Base-by-base conservation (phyloP, 2,113 vertebrate genomes). In the Donacobius atricapilla region DNA sequence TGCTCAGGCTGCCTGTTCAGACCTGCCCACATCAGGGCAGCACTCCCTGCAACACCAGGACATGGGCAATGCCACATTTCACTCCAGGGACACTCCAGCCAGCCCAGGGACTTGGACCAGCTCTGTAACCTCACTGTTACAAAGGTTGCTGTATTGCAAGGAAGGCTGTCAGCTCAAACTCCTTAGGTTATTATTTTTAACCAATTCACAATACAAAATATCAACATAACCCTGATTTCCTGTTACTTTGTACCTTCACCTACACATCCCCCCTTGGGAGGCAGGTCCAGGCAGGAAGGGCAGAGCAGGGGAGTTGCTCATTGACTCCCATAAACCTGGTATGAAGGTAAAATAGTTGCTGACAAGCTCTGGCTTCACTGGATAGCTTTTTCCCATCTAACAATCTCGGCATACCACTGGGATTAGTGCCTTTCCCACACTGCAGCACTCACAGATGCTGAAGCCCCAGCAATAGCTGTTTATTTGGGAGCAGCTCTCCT, bases 221-320 rank as follows among this genome's bases (percentile, higher is more conserved):
- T 20, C 28, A 0, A 35, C 23, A 7, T 2, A 48, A 73, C 12
- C n/a, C 50, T 24, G 33, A 78, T 77, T 95, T 95, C 92, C 91
- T 96, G 72, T 73, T 50, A 94, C 94, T 95, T 93, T 95, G 95
- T 60, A 94, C 94, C 89, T 92, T 93, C 80, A 89, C 70, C 64
- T 61, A 63, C 77, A 45, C 44, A 5, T 54, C 13, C 11, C 21
- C 21, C 9, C 28, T 89, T 9, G 1, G 24, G 2, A 60, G 66
- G n/a, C 83, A 69, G 54, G 54, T n/a, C 40, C 0, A 10, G 65
- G 56, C 79, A 76, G 85, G 86, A 88, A 93, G 86, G 88, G 57
- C 64, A 82, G 50, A 79, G 28, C 65, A 58, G 14, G 48, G 0
- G 1, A 86, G 56, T 48, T 88, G 66, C 64, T 90, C 79, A 28